phyloP scores from a whole-genome alignment of 2,888 invertebrate species.

The Cerastis leucographa region DNA sequence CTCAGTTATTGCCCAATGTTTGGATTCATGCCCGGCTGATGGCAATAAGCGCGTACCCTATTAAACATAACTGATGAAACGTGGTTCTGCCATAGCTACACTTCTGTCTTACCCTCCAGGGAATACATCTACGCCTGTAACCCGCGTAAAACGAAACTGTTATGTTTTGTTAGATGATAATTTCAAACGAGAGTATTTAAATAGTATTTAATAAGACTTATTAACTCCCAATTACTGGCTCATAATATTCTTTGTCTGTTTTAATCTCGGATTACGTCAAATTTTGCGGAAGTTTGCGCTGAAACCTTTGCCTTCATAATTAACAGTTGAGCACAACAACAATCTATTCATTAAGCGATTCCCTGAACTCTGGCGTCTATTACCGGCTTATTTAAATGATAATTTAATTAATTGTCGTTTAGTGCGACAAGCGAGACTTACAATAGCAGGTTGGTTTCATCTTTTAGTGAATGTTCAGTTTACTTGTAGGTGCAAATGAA shows the following conservation, averaged over 20 bases:
- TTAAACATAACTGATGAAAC: background rate
- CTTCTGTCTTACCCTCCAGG: background rate
- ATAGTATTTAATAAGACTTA: constrained; percentile 1
- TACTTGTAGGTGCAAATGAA: background rate
- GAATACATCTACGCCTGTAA: background rate
- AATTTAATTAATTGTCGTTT: constrained; percentile 42
- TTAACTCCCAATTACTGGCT: constrained; percentile 16
- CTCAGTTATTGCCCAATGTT: background rate
- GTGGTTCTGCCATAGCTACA: background rate
- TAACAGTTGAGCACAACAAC: constrained; percentile 41
- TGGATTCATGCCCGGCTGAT: background rate
- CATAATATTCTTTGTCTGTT: constrained; percentile 53
- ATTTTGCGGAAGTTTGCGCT: constrained; percentile 1
- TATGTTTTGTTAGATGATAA: background rate
- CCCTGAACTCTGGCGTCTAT: constrained; percentile 36
- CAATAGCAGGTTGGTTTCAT: background rate
- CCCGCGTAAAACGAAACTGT: too few species aligned
- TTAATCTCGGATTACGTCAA: constrained; percentile 34
- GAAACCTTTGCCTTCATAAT: constrained; percentile 32
- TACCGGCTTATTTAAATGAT: constrained; percentile 53
- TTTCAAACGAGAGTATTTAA: background rate
- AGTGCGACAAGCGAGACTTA: background rate
- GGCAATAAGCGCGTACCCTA: background rate
- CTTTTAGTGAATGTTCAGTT: background rate
- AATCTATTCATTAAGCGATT: constrained; percentile 55